Conservation (phyloP, 2,113 vertebrate species). For the Nothobranchius furzeri region DNA sequence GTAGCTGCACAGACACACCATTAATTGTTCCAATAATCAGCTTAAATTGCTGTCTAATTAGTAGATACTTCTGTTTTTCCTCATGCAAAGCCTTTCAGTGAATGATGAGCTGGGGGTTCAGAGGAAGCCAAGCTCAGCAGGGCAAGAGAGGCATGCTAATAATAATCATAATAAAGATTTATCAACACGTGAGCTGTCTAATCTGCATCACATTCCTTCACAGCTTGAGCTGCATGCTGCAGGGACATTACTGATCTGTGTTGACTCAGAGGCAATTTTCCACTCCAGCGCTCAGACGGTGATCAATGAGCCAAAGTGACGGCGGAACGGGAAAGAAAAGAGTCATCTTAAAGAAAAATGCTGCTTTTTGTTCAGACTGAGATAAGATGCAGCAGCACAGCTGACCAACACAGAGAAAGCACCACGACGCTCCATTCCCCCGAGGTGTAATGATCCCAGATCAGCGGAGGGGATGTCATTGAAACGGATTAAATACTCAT, state of each 20-base stretch:
- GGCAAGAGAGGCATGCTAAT: background rate
- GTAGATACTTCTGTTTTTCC: slow-evolving; percentile 13
- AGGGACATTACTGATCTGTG: background rate
- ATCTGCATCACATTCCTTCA: background rate
- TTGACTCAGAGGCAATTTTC: slow-evolving; percentile 3
- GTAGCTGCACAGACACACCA: slow-evolving; percentile 43
- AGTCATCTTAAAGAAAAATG: background rate
- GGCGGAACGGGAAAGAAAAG: background rate
- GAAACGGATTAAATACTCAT: too few species aligned
- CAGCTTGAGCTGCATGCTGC: background rate
- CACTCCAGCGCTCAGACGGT: background rate
- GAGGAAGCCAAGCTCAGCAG: background rate
- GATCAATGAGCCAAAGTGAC: slow-evolving; percentile 1
- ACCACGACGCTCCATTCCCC: too few species aligned
- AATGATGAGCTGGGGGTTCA: background rate
- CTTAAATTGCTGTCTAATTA: slow-evolving; percentile 56
- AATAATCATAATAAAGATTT: background rate
- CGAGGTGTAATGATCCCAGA: too few species aligned
- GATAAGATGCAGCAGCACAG: too few species aligned
- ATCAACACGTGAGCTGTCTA: background rate
- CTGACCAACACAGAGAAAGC: too few species aligned
- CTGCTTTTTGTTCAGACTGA: background rate
- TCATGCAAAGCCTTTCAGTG: background rate
- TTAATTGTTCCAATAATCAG: slow-evolving; percentile 56
- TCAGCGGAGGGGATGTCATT: too few species aligned